Percentiles rank a stretch among this genome's conserved stretches.
Evolutionary conservation across 2,113 vertebrate species (phyloP).

Genomic region (Heterocephalus glaber): DNA sequence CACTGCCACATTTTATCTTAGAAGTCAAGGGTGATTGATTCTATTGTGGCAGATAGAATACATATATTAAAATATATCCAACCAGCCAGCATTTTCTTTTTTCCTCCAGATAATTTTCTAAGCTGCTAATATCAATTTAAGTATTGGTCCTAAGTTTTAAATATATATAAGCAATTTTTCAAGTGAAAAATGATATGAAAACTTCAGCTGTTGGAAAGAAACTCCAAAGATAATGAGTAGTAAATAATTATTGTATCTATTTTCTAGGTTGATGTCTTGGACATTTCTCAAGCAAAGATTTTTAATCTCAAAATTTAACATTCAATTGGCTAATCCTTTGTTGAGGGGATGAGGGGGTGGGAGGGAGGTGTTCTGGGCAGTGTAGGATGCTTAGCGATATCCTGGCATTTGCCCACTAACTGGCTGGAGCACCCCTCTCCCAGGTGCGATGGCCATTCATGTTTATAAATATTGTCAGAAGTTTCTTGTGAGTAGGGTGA

Average conservation of each 20-base stretch:
- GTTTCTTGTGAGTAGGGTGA: neutral
- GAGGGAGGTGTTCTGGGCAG: neutral
- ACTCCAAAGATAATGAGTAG: neutral
- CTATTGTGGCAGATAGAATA: neutral
- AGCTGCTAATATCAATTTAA: neutral
- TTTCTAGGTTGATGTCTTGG: conserved; percentile 6
- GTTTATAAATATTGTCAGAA: neutral
- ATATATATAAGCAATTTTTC: conserved; percentile 2
- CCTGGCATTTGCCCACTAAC: neutral
- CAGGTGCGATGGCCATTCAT: neutral
- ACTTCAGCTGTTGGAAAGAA: neutral
- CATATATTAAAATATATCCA: neutral
- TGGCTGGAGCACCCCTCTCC: neutral
- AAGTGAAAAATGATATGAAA: neutral
- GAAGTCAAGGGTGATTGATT: neutral
- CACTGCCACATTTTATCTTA: neutral
- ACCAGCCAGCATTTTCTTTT: neutral
- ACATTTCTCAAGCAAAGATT: neutral
- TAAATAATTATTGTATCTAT: neutral
- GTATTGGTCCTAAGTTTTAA: neutral
- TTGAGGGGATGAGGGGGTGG: neutral
- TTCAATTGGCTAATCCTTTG: neutral
- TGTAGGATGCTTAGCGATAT: neutral
- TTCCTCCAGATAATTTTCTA: neutral
- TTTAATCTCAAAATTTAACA: neutral